These are phyloP conservation scores for Otolemur crassicaudatus DNA, from an alignment of 2,797 vertebrate species.

Conservation along the genomic window DNA sequence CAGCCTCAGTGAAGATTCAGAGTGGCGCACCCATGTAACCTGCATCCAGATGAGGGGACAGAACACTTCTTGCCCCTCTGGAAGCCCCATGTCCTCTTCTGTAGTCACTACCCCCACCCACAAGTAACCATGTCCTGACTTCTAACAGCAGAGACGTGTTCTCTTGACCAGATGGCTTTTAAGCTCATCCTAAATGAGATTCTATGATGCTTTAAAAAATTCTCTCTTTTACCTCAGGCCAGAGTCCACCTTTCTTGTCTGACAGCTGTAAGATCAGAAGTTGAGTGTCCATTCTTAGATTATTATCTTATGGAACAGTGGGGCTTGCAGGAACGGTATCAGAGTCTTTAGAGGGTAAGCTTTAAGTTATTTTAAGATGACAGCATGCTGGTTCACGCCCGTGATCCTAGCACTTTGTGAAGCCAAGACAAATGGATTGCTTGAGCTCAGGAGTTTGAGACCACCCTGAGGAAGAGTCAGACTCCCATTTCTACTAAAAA, in stretches of 20 bases:
- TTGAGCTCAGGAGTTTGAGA: no score
- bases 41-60: neutral
- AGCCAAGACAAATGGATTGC: no score
- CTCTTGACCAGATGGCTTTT: neutral
- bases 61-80: no score
- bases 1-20: neutral
- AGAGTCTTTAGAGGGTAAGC: neutral
- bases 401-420: no score
- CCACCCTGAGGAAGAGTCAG: no score
- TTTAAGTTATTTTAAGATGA: neutral
- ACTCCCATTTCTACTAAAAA: no score
- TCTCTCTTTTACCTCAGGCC: neutral
- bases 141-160: neutral
- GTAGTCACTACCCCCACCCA: neutral
- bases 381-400: no score
- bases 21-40: fast-evolving
- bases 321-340: fast-evolving
- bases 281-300: neutral
- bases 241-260: neutral
- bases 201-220: neutral
- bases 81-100: neutral
- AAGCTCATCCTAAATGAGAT: neutral
- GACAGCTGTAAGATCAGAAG: neutral
- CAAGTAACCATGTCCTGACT: neutral
- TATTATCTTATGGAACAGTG: neutral